These are phyloP conservation scores for Mormyrus hasselquistii DNA, from an alignment of 2,797 vertebrate species.

Conservation along the genomic window DNA sequence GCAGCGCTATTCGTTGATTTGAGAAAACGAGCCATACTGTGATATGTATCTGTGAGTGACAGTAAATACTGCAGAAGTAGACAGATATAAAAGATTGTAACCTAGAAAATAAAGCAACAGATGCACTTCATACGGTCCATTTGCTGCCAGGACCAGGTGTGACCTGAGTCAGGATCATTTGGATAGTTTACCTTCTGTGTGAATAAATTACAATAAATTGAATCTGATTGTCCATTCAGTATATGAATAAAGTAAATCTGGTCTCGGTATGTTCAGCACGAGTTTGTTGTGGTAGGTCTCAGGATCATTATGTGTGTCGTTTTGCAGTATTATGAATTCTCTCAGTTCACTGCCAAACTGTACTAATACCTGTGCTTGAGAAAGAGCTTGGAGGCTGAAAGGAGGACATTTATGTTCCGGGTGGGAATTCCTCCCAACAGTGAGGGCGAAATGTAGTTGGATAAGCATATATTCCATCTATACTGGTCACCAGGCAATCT, in stretches of 20 bases:
- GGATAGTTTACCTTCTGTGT: conserved; percentile 61
- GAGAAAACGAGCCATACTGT: neutral
- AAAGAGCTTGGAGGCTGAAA: neutral
- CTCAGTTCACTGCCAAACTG: neutral
- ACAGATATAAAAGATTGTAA: conserved; percentile 28
- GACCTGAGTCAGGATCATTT: conserved; percentile 55
- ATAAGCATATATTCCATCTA: neutral
- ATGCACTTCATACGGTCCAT: conserved; percentile 50
- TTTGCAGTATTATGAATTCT: conserved; percentile 24
- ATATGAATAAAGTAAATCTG: conserved; percentile 46
- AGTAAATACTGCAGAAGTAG: neutral
- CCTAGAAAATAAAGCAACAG: conserved; percentile 38
- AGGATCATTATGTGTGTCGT: conserved; percentile 38
- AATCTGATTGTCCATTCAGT: conserved; percentile 56
- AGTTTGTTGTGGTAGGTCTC: conserved; percentile 47
- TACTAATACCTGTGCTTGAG: neutral
- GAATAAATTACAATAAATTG: conserved; percentile 69
- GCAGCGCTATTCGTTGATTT: neutral
- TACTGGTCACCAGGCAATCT: neutral
- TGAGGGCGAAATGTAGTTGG: neutral
- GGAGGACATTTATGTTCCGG: neutral
- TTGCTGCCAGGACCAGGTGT: conserved; percentile 43
- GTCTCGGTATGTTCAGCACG: conserved; percentile 37
- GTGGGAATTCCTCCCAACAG: neutral
- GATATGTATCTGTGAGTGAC: conserved; percentile 7